A percentile compares a stretch with the other conserved stretches of the same genome.
These are phyloP conservation scores for Tragelaphus eurycerus DNA, from an alignment of 2,797 vertebrate species.

Conservation along the genomic window DNA sequence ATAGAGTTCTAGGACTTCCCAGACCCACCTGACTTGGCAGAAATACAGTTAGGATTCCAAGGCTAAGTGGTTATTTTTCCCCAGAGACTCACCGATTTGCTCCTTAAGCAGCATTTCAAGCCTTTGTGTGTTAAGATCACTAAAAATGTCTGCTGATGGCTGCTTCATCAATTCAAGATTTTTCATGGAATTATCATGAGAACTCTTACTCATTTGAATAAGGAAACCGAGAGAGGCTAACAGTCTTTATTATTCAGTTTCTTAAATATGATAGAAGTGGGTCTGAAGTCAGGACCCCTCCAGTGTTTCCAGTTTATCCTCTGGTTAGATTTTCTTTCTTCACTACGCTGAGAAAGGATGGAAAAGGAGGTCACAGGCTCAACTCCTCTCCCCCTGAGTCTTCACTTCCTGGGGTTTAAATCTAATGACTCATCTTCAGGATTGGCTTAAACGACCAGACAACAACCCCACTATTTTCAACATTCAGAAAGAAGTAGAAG, in stretches of 20 bases:
- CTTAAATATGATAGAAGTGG: neutral
- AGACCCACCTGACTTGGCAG: neutral
- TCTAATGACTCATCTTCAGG: constrained; percentile 23
- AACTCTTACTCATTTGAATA: neutral
- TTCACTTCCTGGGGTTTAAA: constrained; percentile 52
- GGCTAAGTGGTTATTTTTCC: neutral
- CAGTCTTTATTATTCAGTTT: neutral
- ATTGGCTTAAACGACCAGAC: neutral
- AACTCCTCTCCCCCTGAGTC: neutral
- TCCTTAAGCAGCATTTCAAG: neutral
- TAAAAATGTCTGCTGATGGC: neutral
- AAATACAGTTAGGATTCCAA: neutral
- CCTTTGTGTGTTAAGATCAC: neutral
- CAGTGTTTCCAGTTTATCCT: neutral
- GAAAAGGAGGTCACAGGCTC: neutral
- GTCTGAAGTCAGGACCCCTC: neutral
- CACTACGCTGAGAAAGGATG: neutral
- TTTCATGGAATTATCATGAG: neutral
- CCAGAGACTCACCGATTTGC: neutral
- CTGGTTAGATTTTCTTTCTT: neutral
- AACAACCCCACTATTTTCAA: constrained; percentile 16
- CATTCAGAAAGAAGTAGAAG: constrained; percentile 14
- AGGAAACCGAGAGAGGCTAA: neutral
- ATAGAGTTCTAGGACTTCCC: neutral
- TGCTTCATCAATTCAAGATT: neutral